These are phyloP conservation scores for Drosophila bocki DNA, from an alignment of 1,140 invertebrate genomes.

Conservation along the genomic window DNA sequence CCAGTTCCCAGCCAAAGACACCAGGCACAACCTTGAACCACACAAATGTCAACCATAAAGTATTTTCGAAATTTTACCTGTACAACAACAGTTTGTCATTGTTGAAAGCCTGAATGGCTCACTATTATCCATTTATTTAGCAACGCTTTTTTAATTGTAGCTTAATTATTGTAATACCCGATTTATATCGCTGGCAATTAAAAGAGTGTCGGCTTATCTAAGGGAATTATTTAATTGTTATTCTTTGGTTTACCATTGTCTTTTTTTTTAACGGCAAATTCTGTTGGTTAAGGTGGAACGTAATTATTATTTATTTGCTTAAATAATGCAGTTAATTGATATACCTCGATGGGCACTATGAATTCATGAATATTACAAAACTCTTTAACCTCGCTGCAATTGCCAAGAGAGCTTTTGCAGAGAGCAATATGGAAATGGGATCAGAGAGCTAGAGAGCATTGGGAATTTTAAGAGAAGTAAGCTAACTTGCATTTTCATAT, in stretches of 20 bases:
- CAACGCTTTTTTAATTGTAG: constrained; percentile 51
- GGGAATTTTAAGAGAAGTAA: constrained; percentile 15
- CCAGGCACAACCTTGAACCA: constrained; percentile 5
- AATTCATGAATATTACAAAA: constrained; percentile 65
- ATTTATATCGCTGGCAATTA: constrained; percentile 25
- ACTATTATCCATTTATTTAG: constrained; percentile 46
- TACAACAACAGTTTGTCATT: constrained; percentile 1
- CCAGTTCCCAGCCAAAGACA: neutral
- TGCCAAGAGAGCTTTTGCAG: constrained; percentile 35
- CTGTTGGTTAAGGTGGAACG: neutral
- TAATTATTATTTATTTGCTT: constrained; percentile 13
- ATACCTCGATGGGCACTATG: constrained; percentile 35
- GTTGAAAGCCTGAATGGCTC: constrained; percentile 2
- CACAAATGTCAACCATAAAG: constrained; percentile 13
- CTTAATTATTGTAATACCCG: constrained; percentile 56
- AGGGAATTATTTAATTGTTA: constrained; percentile 15
- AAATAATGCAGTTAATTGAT: constrained; percentile 8
- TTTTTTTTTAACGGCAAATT: constrained; percentile 12
- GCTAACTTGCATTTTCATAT: constrained; percentile 8
- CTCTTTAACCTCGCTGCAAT: constrained; percentile 61
- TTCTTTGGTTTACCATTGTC: constrained; percentile 12
- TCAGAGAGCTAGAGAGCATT: neutral
- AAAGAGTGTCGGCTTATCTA: constrained; percentile 21
- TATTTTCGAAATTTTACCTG: constrained; percentile 7
- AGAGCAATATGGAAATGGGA: constrained; percentile 3